phyloP scores from a whole-genome alignment of 2,113 vertebrate species.

The Odontophorus gujanensis region DNA sequence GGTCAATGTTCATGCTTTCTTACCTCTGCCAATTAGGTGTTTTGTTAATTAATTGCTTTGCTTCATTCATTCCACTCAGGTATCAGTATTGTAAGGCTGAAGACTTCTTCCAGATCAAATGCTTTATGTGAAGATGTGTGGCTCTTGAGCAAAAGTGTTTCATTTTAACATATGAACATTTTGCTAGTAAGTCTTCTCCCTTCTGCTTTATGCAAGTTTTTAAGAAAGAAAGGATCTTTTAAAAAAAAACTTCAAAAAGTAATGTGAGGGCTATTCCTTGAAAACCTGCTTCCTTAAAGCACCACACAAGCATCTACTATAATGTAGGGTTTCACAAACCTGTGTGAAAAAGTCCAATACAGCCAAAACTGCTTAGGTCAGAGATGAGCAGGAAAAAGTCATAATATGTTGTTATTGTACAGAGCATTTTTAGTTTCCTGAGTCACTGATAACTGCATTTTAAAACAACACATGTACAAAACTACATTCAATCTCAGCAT shows the following conservation, averaged over 20 bases:
- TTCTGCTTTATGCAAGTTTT: not conserved
- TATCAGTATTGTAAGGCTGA: not conserved
- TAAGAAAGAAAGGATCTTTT: not conserved
- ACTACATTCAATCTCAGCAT: not conserved
- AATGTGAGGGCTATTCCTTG: not conserved
- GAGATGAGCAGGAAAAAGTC: not conserved
- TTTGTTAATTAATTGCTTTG: slow-evolving; percentile 15
- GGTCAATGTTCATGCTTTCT: not conserved
- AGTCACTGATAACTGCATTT: not conserved
- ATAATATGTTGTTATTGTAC: not conserved
- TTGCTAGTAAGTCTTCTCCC: not conserved
- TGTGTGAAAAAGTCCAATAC: not conserved
- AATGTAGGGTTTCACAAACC: not conserved
- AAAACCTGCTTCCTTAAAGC: not conserved
- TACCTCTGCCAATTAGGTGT: not conserved
- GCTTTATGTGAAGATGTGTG: slow-evolving; percentile 14
- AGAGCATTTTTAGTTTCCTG: not conserved
- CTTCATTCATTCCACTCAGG: not conserved
- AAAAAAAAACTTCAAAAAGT: slow-evolving; percentile 3
- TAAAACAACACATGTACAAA: not conserved
- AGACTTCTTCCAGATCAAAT: slow-evolving; percentile 62
- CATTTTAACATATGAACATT: not conserved
- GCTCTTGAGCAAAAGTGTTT: not conserved
- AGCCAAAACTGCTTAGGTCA: not conserved
- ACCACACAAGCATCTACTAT: not conserved